Evolutionary conservation across 2,113 vertebrate genomes (phyloP), one percentile per base, ranked within the genome.

Genomic region (Empidonax alnorum): DNA sequence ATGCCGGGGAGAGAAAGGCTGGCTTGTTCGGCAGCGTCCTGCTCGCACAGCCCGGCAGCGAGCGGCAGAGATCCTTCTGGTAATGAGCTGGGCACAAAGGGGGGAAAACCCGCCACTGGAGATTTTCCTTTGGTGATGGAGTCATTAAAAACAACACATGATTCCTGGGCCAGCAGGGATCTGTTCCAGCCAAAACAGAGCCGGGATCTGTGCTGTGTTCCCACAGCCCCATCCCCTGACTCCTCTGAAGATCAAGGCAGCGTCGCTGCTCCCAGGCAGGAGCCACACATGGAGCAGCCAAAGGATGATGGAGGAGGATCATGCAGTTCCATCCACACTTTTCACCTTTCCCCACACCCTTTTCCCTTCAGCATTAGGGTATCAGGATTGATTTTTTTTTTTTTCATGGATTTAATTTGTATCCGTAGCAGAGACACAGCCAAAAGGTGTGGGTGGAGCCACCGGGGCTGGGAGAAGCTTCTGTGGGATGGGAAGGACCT

Each of bases 11-110:
- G 91, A 96, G 91, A 39, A 93, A 93, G 82, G 85, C 59, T 1
- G 84, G 93, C 63, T 87, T 94, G 92, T 93, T 93, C 24, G 5
- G 91, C 89, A 4, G 82, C 18, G 4, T 39, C 84, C 84, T 33
- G 87, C 79, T 66, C 84, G 1, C 81, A 30, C 67, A 39, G 4
- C 22, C 81, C 4, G 4, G 68, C 77, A 3, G 78, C 13, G 0
- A 88, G 87, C 4, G 2, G 33, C 84, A 33, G 42, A 46, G 72
- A 44, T 75, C 91, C 95, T 95, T 88, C 94, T 87, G 94, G 42
- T 96, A 96, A 95, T 93, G 96, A 96, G 92, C 95, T 87, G 90
- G 81, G 91, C 86, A 92, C 63, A 92, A 87, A 84, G 80, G 62
- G 41, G 21, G 13, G 16, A 67, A 91, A 87, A 71, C 7, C 63